These are phyloP conservation scores for Delichon dasypus DNA, from an alignment of 2,797 vertebrate genomes.

Conservation along the genomic window DNA sequence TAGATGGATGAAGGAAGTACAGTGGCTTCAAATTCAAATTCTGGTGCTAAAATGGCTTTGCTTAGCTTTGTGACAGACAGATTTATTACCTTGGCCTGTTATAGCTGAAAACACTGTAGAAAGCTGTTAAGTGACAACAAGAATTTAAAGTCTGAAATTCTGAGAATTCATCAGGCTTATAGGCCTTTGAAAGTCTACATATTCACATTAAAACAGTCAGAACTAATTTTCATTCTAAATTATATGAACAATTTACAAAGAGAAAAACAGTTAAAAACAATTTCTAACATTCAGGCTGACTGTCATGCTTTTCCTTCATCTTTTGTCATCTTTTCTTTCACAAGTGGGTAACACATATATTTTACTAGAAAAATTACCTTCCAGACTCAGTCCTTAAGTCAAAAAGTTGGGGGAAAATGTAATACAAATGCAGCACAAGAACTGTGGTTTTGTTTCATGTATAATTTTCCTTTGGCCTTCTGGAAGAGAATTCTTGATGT, in stretches of 20 bases:
- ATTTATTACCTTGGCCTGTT: background rate
- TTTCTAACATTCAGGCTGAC: background rate
- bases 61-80: background rate
- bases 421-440: background rate
- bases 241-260: background rate
- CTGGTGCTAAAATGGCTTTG: background rate
- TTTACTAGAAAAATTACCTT: background rate
- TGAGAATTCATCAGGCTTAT: background rate
- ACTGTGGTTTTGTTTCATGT: background rate
- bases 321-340: background rate
- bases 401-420: background rate
- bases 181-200: background rate
- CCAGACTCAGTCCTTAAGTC: background rate
- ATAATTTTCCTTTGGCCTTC: background rate
- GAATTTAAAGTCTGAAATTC: background rate
- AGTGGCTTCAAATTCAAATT: background rate
- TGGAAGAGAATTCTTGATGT: background rate
- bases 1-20: background rate
- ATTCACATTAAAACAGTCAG: background rate
- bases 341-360: background rate
- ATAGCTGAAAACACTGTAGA: background rate
- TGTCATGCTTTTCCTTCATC: background rate
- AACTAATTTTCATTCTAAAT: constrained; percentile 25
- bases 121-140: background rate
- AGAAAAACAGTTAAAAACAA: background rate